Evolutionary conservation across 2,888 invertebrate species (phyloP), one percentile per base, ranked within the genome.

Genomic region (Caenorhabditis sp.): DNA sequence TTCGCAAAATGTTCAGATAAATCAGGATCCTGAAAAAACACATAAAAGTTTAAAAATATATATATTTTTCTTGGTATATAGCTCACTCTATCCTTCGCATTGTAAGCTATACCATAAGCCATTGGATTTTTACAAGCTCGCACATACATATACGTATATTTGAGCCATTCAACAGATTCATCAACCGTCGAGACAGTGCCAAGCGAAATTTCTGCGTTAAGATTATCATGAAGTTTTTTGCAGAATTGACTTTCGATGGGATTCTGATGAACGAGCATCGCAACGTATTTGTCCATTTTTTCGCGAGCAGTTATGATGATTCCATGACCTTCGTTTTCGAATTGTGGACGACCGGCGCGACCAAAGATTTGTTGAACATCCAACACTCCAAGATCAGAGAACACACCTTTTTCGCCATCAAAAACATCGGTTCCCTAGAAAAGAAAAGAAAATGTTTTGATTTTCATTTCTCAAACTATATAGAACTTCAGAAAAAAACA

Each of bases 231-330:
- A 65, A 99, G 89, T 82, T 93, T 92, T 85, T 92, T 92, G 70
- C 95, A 92, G 86, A 99, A 97, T 89, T 95, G 95, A 86, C 96
- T 96, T 89, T 99, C 99, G 76, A 99, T 99, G 0, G 99, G 97
- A 88, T 94, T 94, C 89, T 97, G 97, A 88, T 95, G 94, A 1
- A 95, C 96, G 87, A 99, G 91, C 61, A 96, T 91, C 0, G 94
- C 93, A 67, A 99, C 90, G 88, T 99, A 99, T 58, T 86, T 95
- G 38, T 93, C 92, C 66, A 99, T 90, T 88, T 96, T 96, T 76
- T 93, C 93, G 87, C 95, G 93, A 0, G 93, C 90, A 0, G 99
- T 99, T 59, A 99, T 95, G 68, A 99, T 99, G 49, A 94, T 93
- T 50, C 97, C 79, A 50, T 79, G 74, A 54, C 80, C 82, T 62